Base-by-base conservation (phyloP, 2,113 vertebrate genomes). In the Puntigrus tetrazona region DNA sequence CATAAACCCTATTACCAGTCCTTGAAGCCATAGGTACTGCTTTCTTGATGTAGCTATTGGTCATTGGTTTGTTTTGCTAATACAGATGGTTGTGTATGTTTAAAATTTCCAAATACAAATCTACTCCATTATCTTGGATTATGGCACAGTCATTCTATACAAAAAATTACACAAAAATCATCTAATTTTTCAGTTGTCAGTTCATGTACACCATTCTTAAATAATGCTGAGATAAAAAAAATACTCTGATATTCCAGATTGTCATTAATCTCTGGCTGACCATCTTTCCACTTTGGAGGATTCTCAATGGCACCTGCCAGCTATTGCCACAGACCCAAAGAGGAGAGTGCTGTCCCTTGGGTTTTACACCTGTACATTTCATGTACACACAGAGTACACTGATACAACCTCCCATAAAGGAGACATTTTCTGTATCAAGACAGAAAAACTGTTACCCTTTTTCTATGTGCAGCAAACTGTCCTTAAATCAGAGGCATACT, bases 271-370 rank as follows among this genome's bases (percentile, higher is more conserved):
- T 76, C 88, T 91, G 90, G 90, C 91, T 88, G 75, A 92, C 85
- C 89, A 78, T 91, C 88, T 41, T 87, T 88, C 88, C 88, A 85
- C 82, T 89, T 89, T 89, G 88, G 90, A 86, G 87, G 87, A 90
- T 91, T 83, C 79, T 75, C 73, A 75, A 89, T 84, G 78, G 82
- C 79, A 45, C 77, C 86, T 4, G 11, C 90, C 91, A 90, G 85
- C 90, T 88, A 88, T 90, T 91, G 89, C 92, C 91, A 89, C 89
- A 78, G 86, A 75, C 90, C 88, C 84, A 78, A 89, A 90, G 89
- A 27, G 83, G 88, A 89, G 69, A 52, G 22, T 29, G 7, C 75
- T 0, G 82, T 86, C 87, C 87, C 89, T 89, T 82, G 13, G 8
- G 31, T 8, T 86, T 88, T 81, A 91, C 91, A 91, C 85, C 89